A percentile compares a stretch with the other conserved stretches of the same genome.
Conservation (phyloP, 2,113 vertebrate species). For the Solea senegalensis region DNA sequence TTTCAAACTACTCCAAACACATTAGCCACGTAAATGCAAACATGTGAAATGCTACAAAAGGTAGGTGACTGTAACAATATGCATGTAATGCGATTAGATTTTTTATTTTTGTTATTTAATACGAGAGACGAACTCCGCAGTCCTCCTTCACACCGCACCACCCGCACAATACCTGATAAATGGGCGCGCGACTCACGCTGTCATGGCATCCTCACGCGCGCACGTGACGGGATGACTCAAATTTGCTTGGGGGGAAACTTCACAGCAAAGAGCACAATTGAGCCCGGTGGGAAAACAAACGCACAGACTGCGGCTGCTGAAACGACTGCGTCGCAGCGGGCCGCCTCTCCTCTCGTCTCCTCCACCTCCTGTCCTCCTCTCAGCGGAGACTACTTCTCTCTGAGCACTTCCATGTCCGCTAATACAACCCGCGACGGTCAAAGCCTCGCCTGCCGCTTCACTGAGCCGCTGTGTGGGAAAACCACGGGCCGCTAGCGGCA, state of each 20-base stretch:
- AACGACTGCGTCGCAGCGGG: conserved; percentile 45
- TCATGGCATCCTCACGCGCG: conserved; percentile 17
- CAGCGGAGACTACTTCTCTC: conserved; percentile 24
- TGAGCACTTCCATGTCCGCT: conserved; percentile 37
- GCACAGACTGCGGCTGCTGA: conserved; percentile 9
- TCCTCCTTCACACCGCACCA: not conserved
- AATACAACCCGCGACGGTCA: conserved; percentile 6
- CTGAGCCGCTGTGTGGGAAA: conserved; percentile 1
- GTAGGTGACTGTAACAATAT: too few species aligned
- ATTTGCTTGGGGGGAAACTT: not conserved
- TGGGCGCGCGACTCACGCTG: conserved; percentile 22
- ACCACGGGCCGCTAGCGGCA: conserved; percentile 15
- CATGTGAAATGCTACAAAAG: too few species aligned
- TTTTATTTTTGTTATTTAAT: too few species aligned
- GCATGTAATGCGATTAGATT: too few species aligned
- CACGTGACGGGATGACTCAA: conserved; percentile 7
- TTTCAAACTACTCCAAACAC: too few species aligned
- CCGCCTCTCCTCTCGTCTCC: conserved; percentile 7
- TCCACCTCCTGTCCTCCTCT: not conserved
- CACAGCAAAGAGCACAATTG: not conserved
- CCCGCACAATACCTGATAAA: conserved; percentile 26
- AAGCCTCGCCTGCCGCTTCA: conserved; percentile 14
- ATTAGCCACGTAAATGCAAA: too few species aligned
- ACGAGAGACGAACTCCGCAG: not conserved
- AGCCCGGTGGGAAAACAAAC: not conserved